Evolutionary conservation across 1,140 invertebrate species (phyloP).

Genomic region (Zaprionus nigranus): DNA sequence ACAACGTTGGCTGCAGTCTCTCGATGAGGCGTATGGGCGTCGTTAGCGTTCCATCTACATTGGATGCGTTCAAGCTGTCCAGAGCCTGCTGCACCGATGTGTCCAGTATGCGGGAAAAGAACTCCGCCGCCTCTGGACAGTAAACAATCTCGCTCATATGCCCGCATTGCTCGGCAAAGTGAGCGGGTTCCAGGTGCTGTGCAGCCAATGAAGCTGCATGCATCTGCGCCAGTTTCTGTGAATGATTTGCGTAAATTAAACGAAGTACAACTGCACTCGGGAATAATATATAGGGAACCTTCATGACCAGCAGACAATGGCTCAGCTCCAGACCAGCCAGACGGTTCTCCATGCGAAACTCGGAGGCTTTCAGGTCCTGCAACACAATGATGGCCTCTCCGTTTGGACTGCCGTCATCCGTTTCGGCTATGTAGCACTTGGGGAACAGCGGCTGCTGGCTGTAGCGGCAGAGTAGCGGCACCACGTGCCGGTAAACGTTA

Average conservation of each 20-base stretch:
- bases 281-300: conserved; percentile 45
- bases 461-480: conserved; percentile 68
- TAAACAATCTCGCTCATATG: conserved; percentile 78
- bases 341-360: conserved; percentile 74
- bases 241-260: neutral
- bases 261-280: neutral
- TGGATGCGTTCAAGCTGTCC: conserved; percentile 68
- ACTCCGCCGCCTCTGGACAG: conserved; percentile 70
- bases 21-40: conserved; percentile 67
- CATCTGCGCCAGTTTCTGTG: conserved; percentile 77
- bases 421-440: conserved; percentile 71
- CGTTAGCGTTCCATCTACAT: conserved; percentile 66
- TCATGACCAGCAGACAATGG: conserved; percentile 77
- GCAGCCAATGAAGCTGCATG: conserved; percentile 78
- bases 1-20: conserved; percentile 58
- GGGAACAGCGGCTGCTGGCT: conserved; percentile 69
- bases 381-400: conserved; percentile 73
- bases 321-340: conserved; percentile 66
- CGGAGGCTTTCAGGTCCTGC: conserved; percentile 72
- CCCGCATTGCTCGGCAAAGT: conserved; percentile 46
- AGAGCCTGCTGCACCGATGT: conserved; percentile 77
- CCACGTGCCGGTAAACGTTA: conserved; percentile 70
- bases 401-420: conserved; percentile 55
- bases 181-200: conserved; percentile 55
- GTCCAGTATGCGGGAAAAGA: conserved; percentile 72